Evolutionary conservation across 2,888 invertebrate species (phyloP), one percentile per base, ranked within the genome.

Genomic region (Plusia festucae): DNA sequence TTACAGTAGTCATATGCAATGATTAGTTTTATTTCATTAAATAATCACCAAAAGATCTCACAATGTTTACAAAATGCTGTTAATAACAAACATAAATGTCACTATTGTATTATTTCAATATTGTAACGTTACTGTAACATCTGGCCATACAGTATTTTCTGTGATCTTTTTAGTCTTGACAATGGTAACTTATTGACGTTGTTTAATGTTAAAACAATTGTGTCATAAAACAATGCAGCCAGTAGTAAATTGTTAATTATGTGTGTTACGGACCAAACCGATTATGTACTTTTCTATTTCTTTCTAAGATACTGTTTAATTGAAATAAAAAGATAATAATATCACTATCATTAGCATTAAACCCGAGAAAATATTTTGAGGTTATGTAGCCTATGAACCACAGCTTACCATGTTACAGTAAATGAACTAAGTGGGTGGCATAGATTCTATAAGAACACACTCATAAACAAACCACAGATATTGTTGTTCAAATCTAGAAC

Each of bases 121-220:
- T 60, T 69, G 62, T 74, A 62, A 55, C 60, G 53, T 79, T 56
- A 70, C 68, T 72, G 55, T 73, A 65, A 69, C 62, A 71, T 63
- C 78, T 65, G 73, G 85, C 82, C 85, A 85, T 85, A 86, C 63
- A 73, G 72, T 77, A 70, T 77, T 77, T 75, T 80, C 86, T 86
- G 86, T 86, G 85, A 85, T 86, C 77, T 76, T 79, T 72, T 79
- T 82, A 83, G 79, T 85, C 79, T 76, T 69, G 76, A 69, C 72
- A 70, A 70, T 68, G 34, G 54, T 74, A 70, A 76, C 54, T 55
- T 65, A 69, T 68, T 65, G 65, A 68, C 60, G 60, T 76, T 71
- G 62, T 67, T 75, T 62, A 56, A 34, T 72, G 56, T 53, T 60
- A 66, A 34, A 67, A 70, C 66, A 53, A 72, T 65, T 58, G 80